These are phyloP conservation scores for Cyphomyrmex costatus DNA, from an alignment of 1,140 invertebrate species.

Conservation along the genomic window DNA sequence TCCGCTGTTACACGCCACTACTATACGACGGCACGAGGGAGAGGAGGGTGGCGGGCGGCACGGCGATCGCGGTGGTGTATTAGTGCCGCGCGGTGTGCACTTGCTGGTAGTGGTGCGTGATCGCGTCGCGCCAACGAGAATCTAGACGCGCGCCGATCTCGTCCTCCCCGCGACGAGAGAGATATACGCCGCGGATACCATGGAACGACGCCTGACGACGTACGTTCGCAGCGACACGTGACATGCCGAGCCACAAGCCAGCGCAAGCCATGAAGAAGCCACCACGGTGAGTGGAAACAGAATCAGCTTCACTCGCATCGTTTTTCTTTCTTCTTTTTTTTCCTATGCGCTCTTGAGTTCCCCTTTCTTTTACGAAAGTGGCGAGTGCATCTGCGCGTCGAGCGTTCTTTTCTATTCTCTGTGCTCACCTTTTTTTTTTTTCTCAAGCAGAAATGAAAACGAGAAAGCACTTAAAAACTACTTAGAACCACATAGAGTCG, in stretches of 20 bases:
- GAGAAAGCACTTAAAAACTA: no score
- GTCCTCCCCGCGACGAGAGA: conserved; percentile 40
- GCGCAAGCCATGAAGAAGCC: conserved; percentile 82
- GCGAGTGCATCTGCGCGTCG: no score
- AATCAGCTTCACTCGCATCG: not conserved
- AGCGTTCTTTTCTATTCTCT: no score
- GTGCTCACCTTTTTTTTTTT: no score
- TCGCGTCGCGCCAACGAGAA: conserved; percentile 32
- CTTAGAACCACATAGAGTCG: no score
- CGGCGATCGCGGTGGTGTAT: conserved; percentile 31
- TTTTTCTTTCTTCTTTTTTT: not conserved
- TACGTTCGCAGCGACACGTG: conserved; percentile 77
- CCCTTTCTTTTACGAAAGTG: no score
- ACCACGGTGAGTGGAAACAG: conserved; percentile 76
- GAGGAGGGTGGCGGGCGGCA: conserved; percentile 35
- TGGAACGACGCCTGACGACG: conserved; percentile 76
- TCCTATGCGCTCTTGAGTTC: no score
- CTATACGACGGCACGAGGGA: conserved; percentile 51
- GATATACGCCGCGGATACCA: conserved; percentile 60
- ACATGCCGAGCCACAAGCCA: conserved; percentile 78
- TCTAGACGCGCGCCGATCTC: conserved; percentile 37
- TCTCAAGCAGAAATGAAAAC: no score
- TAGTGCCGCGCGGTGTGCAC: not conserved
- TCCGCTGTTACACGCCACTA: conserved; percentile 32
- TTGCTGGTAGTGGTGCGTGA: conserved; percentile 43